phyloP scores from a whole-genome alignment of 1,140 invertebrate genomes.

The Hyphantria cunea region DNA sequence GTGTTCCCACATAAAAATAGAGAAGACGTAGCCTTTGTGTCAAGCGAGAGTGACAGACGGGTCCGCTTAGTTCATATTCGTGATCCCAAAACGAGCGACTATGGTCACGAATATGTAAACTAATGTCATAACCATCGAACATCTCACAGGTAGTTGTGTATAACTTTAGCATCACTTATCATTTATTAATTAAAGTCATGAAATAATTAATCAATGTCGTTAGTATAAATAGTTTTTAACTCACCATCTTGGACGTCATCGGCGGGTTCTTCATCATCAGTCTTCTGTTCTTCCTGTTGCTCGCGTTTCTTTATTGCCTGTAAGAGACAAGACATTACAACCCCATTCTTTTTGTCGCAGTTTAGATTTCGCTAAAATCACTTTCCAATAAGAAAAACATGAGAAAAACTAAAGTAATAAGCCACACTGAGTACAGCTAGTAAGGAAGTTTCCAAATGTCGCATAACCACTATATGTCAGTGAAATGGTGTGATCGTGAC shows the following conservation, averaged over 20 bases:
- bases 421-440: conserved; percentile 26
- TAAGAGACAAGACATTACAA: conserved; percentile 40
- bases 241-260: conserved; percentile 71
- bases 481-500: conserved; percentile 44
- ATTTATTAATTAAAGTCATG: background rate
- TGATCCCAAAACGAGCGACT: conserved; percentile 55
- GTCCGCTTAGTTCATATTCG: conserved; percentile 45
- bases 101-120: conserved; percentile 66
- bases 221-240: conserved; percentile 33
- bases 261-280: conserved; percentile 61
- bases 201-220: background rate
- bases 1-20: conserved; percentile 43
- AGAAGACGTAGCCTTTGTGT: conserved; percentile 35
- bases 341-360: background rate
- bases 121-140: conserved; percentile 58
- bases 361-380: background rate
- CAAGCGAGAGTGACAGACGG: conserved; percentile 42
- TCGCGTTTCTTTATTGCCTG: conserved; percentile 78
- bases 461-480: conserved; percentile 36
- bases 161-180: conserved; percentile 8
- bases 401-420: conserved; percentile 8
- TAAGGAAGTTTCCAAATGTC: conserved; percentile 33
- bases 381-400: background rate
- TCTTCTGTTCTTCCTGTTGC: conserved; percentile 63
- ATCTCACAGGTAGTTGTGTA: conserved; percentile 55